Evolutionary conservation across 1,140 invertebrate genomes (phyloP), one percentile per base, ranked within the genome.

Genomic region (Ceratina australensis): DNA sequence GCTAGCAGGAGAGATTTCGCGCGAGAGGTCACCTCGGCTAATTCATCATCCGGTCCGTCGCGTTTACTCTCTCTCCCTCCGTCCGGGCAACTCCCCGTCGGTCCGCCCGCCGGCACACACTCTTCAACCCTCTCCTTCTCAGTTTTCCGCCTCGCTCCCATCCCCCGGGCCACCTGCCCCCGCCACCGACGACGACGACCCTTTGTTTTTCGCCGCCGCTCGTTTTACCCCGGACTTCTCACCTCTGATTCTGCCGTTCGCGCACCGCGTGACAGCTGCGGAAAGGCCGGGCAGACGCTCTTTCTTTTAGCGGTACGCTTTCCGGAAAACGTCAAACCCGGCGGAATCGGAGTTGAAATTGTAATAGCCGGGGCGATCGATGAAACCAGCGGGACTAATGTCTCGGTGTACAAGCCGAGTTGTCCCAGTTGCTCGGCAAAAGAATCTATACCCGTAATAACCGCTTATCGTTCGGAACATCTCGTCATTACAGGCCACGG

Each of bases 31-130:
- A 90, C 88, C 86, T 88, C 84, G 86, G 88, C 89, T 90, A 90
- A 92, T 92, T 90, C 89, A 91, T 91, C 91, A 90, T 92, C 88
- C 86, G 78, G 81, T 81, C 82, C 85, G 88, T 87, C 87, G 84
- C 85, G 85, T 83, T 84, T 76, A 26, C 57, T 61, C 71, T 61
- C 54, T 59, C 54, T 52, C 52, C 26, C 60, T 59, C 64, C 49
- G 28, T 20, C 7, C 47, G 42, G 52, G 24, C 60, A 26, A 63
- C 24, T 50, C 20, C n/a, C 42, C 66, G 56, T 22, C 33, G 15
- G 65, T 28, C 50, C 54, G 18, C n/a, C 57, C 50, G 22, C 16
- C 69, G 15, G 18, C 61, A 61, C 67, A 47, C 65, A 69, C 80
- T 52, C 61, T 60, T 68, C 18, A 78, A 83, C 72, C 63, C 67